Conservation (phyloP, 2,797 vertebrate species). For the Glossophaga mutica region DNA sequence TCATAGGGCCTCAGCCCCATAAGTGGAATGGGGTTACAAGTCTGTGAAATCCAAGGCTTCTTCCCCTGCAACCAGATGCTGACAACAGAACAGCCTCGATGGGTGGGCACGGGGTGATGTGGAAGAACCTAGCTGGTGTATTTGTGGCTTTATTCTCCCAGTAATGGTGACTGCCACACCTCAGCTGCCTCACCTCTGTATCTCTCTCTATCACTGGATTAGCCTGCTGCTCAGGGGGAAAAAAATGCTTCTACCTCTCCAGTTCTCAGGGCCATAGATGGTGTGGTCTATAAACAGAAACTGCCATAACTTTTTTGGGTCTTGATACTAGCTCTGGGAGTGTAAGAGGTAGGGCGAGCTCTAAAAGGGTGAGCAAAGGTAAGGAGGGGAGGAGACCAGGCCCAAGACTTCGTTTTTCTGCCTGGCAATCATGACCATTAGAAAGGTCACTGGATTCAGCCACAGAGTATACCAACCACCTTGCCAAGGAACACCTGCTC, state of each 20-base stretch:
- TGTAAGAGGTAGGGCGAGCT: background rate
- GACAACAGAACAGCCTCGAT: background rate
- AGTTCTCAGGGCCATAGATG: background rate
- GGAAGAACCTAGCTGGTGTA: background rate
- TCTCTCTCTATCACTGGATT: background rate
- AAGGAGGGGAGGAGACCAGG: background rate
- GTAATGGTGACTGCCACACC: background rate
- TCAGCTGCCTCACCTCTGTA: background rate
- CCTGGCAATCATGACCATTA: background rate
- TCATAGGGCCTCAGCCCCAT: background rate
- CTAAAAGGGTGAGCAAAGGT: background rate
- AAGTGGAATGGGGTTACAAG: background rate
- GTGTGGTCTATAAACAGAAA: background rate
- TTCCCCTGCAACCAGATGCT: background rate
- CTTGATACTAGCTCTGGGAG: background rate
- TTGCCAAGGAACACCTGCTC: background rate
- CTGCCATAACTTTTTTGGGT: background rate
- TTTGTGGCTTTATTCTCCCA: background rate
- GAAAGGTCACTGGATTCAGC: background rate
- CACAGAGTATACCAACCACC: background rate
- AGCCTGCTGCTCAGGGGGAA: background rate
- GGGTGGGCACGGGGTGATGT: background rate
- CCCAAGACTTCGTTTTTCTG: background rate
- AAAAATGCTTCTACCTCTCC: background rate
- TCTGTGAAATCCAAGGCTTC: background rate